These are phyloP conservation scores for Hermetia illucens DNA, from an alignment of 1,140 invertebrate genomes.

Conservation along the genomic window DNA sequence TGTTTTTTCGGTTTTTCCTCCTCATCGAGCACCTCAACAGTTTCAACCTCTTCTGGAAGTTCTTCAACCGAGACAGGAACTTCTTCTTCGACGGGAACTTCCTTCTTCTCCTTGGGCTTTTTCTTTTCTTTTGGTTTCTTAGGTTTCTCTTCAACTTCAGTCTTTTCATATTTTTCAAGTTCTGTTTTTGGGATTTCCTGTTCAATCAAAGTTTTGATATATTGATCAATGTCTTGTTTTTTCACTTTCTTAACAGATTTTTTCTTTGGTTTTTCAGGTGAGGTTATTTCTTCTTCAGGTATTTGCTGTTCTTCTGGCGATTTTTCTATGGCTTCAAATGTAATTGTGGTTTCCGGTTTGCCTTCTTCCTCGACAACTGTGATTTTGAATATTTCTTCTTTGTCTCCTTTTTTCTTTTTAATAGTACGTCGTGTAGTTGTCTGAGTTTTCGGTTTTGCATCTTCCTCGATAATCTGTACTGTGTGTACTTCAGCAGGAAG, in stretches of 20 bases:
- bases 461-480: constrained; percentile 9
- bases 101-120: constrained; percentile 2
- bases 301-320: constrained; percentile 11
- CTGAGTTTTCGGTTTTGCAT: constrained; percentile 11
- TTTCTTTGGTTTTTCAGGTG: constrained; percentile 18
- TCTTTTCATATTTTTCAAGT: constrained; percentile 4
- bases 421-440: constrained; percentile 14
- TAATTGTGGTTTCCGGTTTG: constrained; percentile 18
- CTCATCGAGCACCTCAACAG: constrained; percentile 14
- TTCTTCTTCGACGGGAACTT: constrained; percentile 11
- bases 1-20: constrained; percentile 13
- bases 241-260: constrained; percentile 1
- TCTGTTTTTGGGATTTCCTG: constrained; percentile 26
- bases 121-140: constrained; percentile 21
- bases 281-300: constrained; percentile 4
- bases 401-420: constrained; percentile 18
- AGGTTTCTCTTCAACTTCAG: no score
- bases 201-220: constrained; percentile 13
- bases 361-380: constrained; percentile 21
- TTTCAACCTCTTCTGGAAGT: constrained; percentile 11
- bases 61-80: constrained; percentile 4
- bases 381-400: constrained; percentile 34
- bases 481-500: no score
- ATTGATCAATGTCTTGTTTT: constrained; percentile 14
- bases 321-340: constrained; percentile 11